Percentiles rank a stretch among this genome's conserved stretches.
Conservation (phyloP, 2,888 invertebrate genomes). For the Latrodectus elegans region DNA sequence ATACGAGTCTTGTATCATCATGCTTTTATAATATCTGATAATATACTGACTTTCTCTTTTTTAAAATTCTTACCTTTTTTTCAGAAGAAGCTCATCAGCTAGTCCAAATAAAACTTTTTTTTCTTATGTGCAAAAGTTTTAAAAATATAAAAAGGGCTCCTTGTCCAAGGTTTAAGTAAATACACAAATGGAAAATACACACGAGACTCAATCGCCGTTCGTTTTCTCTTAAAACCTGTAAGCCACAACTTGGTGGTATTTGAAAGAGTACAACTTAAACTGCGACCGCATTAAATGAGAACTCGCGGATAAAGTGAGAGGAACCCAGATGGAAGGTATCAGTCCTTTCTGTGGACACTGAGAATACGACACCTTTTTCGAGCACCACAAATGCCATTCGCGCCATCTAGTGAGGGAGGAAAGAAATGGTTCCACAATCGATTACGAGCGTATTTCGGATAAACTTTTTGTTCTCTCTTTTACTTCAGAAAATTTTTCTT, state of each 20-base stretch:
- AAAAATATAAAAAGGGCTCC: background rate
- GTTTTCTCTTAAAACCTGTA: slow-evolving; percentile 19
- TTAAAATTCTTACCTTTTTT: slow-evolving; percentile 50
- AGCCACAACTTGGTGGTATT: slow-evolving; percentile 6
- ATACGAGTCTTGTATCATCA: too few relatives aligned
- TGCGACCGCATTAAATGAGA: slow-evolving; percentile 60
- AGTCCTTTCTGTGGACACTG: slow-evolving; percentile 42
- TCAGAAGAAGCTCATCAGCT: slow-evolving; percentile 38
- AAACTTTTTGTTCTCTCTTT: slow-evolving; percentile 34
- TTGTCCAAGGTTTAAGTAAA: background rate
- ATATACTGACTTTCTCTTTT: background rate
- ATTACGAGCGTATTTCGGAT: slow-evolving; percentile 42
- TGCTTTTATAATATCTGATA: too few relatives aligned
- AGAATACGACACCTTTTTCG: slow-evolving; percentile 32
- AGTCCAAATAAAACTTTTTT: slow-evolving; percentile 36
- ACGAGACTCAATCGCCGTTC: background rate
- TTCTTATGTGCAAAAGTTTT: background rate
- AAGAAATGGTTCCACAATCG: slow-evolving; percentile 24
- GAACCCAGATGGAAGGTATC: slow-evolving; percentile 33
- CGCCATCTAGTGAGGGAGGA: slow-evolving; percentile 50
- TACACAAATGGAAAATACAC: background rate
- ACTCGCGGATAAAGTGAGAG: slow-evolving; percentile 64
- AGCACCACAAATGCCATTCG: slow-evolving; percentile 10
- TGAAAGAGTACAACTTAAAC: slow-evolving; percentile 18
- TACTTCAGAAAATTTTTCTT: slow-evolving; percentile 41